A percentile compares a stretch with the other conserved stretches of the same genome.
Evolutionary conservation across 2,113 vertebrate species (phyloP).

Genomic region (Noctilio leporinus): DNA sequence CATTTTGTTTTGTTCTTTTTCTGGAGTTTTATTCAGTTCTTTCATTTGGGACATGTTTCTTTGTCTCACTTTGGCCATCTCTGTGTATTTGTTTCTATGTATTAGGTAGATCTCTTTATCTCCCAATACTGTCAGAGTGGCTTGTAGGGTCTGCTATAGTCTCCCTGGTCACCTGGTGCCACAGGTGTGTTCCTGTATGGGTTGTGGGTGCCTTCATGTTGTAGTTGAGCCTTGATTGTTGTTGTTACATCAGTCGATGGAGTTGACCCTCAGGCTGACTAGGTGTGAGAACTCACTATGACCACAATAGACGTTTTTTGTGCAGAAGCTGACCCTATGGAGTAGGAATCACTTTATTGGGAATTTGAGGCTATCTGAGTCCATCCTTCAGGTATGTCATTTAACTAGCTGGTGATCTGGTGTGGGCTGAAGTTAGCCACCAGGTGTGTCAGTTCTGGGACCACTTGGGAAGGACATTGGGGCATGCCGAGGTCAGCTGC

Average conservation of each 20-base stretch:
- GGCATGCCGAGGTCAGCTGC: neutral
- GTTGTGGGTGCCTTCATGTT: neutral
- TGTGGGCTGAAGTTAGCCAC: neutral
- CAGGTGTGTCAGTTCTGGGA: neutral
- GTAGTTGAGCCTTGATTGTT: no score
- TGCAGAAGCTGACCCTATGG: neutral
- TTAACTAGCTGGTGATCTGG: neutral
- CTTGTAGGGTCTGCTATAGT: no score
- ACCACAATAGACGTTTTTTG: no score
- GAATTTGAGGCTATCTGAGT: neutral
- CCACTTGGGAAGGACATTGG: no score
- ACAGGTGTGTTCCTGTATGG: neutral
- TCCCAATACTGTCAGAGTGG: no score
- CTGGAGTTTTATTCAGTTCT: neutral
- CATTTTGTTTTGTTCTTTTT: neutral
- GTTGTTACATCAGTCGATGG: no score
- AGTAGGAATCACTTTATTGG: neutral
- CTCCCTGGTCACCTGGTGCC: neutral
- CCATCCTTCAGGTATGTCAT: neutral
- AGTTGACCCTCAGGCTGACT: no score
- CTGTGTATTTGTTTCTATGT: neutral
- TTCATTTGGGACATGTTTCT: neutral
- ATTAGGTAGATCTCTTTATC: no score
- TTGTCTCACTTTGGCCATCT: neutral
- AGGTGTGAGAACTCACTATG: no score